Evolutionary conservation across 2,113 vertebrate species (phyloP).

Genomic region (Okapia johnstoni): DNA sequence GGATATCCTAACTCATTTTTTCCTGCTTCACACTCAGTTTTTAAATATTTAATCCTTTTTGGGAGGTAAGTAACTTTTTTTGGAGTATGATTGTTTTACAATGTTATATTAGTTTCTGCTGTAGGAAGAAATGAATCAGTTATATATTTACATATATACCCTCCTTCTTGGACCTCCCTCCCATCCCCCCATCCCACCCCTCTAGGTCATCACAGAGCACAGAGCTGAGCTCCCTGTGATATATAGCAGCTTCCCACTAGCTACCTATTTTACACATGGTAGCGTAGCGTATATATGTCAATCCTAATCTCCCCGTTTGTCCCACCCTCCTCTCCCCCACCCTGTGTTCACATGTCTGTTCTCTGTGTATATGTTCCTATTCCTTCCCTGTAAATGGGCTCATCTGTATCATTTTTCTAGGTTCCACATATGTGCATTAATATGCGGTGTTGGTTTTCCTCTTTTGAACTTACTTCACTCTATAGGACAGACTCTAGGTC

Average conservation of each 20-base stretch:
- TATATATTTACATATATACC: not conserved
- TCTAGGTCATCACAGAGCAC: not conserved
- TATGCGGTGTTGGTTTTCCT: not conserved
- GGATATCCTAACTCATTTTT: not conserved
- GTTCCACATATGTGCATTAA: rapidly evolving
- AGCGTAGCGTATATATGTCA: not conserved
- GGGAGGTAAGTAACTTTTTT: not conserved
- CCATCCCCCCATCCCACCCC: not conserved
- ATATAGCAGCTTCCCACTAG: not conserved
- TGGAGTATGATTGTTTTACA: not conserved
- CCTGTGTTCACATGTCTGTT: not conserved
- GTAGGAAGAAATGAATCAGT: not conserved
- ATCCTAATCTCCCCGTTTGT: not conserved
- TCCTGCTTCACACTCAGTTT: not conserved
- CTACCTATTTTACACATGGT: not conserved
- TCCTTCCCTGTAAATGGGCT: not conserved
- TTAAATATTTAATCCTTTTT: not conserved
- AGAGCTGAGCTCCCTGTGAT: not conserved
- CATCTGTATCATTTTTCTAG: not conserved
- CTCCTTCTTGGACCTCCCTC: not conserved
- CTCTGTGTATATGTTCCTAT: not conserved
- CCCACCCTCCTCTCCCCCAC: not conserved
- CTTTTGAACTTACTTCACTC: not conserved
- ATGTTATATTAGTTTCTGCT: not conserved
- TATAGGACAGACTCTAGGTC: not conserved